Base-by-base conservation (phyloP, 2,113 vertebrate genomes). In the Tychaedon coryphoeus region DNA sequence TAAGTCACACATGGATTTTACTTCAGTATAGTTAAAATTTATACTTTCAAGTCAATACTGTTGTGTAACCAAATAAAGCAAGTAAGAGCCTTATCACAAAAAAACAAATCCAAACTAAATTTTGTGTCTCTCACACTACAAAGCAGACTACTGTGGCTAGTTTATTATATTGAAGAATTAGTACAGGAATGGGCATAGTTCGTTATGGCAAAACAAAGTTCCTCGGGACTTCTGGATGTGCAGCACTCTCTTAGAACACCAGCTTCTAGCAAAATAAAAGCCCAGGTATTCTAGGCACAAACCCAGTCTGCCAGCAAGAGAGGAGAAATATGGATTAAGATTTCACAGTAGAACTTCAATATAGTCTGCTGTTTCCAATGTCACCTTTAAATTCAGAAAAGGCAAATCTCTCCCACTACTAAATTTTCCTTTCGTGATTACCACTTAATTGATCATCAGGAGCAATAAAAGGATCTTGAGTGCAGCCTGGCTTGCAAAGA, bases 361-460 rank as follows among this genome's bases (percentile, higher is more conserved):
- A 76, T 2, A 6, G n/a, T 56, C 25, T 31, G 19, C 31, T 64
- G 28, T 87, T 91, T 65, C 36, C 85, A 94, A 72, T 65, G 74
- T 69, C 87, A 95, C 81, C 74, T 93, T 87, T 87, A n/a, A n/a
- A 94, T 58, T n/a, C 28, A 56, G 36, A 94, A 91, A 56, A 82
- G 28, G 29, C 57, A 65, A 53, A 50, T 78, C 33, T 88, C 66
- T 72, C 36, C 71, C 40, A 34, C n/a, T 65, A 57, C 53, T 57
- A 57, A 47, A 69, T 76, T 90, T 90, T 28, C 31, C 25, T 53
- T 82, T 86, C 0, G 1, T 6, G 3, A 19, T 50, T 75, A 75
- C 75, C 24, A 43, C 20, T 84, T 71, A 91, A 90, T 75, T 67
- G 77, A 91, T 67, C 51, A 91, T 19, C 48, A 79, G 53, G 23